These are phyloP conservation scores for Patiria miniata DNA, from an alignment of 35 echinoderm and acorn worm species.

Conservation along the genomic window DNA sequence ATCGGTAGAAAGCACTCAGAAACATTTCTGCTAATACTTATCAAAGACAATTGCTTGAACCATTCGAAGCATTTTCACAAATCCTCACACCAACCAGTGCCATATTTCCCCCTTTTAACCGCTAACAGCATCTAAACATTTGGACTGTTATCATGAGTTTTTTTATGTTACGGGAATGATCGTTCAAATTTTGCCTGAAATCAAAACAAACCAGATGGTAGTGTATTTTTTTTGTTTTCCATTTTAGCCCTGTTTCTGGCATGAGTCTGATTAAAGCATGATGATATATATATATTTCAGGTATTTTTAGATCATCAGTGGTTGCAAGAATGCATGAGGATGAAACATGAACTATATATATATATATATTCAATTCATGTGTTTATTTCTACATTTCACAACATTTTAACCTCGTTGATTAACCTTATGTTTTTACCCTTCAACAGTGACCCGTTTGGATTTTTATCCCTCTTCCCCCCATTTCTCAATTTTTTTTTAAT, in stretches of 20 bases:
- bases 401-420: constrained; percentile 14
- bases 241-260: background rate
- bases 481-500: no score
- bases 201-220: no score
- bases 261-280: constrained; percentile 12
- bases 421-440: background rate
- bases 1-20: no score
- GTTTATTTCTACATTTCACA: constrained; percentile 5
- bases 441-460: no score
- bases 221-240: no score
- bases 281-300: background rate
- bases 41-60: no score
- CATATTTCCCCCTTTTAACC: background rate
- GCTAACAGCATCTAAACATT: constrained; percentile 25
- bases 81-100: no score
- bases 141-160: background rate
- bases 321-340: constrained; percentile 1
- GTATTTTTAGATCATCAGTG: background rate
- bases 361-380: constrained; percentile 13
- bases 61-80: no score
- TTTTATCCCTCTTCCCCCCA: no score
- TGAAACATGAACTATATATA: background rate
- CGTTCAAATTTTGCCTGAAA: background rate
- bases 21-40: no score
- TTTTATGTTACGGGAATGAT: constrained; percentile 8